Base-by-base conservation (phyloP, 2,888 invertebrate genomes). In the Colostygia pectinataria region DNA sequence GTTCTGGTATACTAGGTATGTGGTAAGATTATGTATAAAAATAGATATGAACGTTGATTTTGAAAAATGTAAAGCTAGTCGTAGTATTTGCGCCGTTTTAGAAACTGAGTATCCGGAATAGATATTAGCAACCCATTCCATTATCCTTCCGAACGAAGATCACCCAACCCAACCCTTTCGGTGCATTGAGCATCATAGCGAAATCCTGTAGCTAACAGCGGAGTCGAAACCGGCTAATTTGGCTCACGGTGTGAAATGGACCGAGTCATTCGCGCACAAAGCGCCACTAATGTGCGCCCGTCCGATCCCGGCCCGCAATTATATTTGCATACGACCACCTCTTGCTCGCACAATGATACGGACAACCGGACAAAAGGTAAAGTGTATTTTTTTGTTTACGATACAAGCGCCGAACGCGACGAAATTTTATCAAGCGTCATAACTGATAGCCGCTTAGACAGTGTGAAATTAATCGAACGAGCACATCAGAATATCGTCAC, bases 311-410 rank as follows among this genome's bases (percentile, higher is more conserved):
- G 65, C 60, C 78, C 76, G 77, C 83, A 83, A 86, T 83, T 84
- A 83, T 84, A 86, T 84, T 85, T 85, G 83, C 84, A 85, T 85
- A 81, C 77, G 73, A 72, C 73, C 75, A 75, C 73, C 74, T 78
- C 70, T 69, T 66, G 61, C 57, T 60, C 65, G 59, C 63, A 69
- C 70, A 72, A 68, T 71, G 71, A 67, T 66, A 68, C 65, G 54
- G 59, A 63, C 65, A 58, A 58, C 58, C 48, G 61, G 63, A 68
- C 69, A 66, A 74, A 71, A 73, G 74, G 70, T 68, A 63, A 67
- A 67, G 68, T 64, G 68, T 61, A 65, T 63, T 53, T n/a, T n/a
- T n/a, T 55, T 61, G 61, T 66, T 68, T 60, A 47, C 43, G 42
- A 29, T 33, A 42, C 23, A 46, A 47, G 55, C 61, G 32, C 38